Evolutionary conservation across 2,888 invertebrate genomes (phyloP).

Genomic region (Oeneis ivallda): DNA sequence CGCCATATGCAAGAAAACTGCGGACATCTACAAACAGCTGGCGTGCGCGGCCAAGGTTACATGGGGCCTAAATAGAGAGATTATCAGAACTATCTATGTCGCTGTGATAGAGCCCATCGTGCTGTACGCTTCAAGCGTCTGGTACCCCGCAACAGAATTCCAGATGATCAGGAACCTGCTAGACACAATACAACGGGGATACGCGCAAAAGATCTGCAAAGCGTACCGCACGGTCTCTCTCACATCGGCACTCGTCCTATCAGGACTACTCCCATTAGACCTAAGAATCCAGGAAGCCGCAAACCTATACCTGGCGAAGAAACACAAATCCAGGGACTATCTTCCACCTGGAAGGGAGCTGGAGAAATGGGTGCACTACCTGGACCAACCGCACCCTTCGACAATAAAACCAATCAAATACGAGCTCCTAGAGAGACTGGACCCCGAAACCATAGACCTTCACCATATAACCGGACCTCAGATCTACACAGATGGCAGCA

Average conservation of each 20-base stretch:
- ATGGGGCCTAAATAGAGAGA: too few species aligned
- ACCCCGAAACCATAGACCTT: neutral
- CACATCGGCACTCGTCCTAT: slow-evolving; percentile 32
- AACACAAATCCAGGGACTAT: slow-evolving; percentile 8
- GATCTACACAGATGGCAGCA: slow-evolving; percentile 39
- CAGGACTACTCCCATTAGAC: slow-evolving; percentile 40
- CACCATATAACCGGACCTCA: slow-evolving; percentile 6
- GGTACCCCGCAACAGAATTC: slow-evolving; percentile 18
- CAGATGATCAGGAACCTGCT: slow-evolving; percentile 17
- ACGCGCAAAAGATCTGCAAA: too few species aligned
- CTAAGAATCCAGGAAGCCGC: slow-evolving; percentile 36
- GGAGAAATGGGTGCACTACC: neutral
- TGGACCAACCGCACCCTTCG: slow-evolving; percentile 2
- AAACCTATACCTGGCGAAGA: too few species aligned
- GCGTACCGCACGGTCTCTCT: slow-evolving; percentile 37
- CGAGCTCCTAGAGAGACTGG: neutral
- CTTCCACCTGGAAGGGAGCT: neutral
- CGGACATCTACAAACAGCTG: slow-evolving; percentile 29
- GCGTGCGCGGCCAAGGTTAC: slow-evolving; percentile 15
- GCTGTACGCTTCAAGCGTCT: slow-evolving; percentile 34
- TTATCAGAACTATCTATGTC: slow-evolving; percentile 28
- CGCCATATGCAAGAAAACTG: slow-evolving; percentile 20
- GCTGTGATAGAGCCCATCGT: slow-evolving; percentile 33
- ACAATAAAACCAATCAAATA: neutral
- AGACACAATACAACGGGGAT: slow-evolving; percentile 23